Evolutionary conservation across 2,888 invertebrate species (phyloP), one percentile per base, ranked within the genome.

Genomic region (Adineta ricciae): DNA sequence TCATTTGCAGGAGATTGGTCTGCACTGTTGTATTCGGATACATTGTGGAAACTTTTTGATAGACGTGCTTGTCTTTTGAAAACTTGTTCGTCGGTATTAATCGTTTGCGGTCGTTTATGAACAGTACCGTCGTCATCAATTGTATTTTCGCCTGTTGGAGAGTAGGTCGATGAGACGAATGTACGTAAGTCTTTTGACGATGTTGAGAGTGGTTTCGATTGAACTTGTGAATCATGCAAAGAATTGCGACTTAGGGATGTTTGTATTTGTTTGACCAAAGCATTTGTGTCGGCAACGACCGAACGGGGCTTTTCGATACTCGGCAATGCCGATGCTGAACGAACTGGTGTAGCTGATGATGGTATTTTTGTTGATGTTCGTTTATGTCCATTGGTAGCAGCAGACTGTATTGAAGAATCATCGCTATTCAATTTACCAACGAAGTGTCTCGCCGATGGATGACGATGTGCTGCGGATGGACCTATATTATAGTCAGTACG

Each of bases 21-120:
- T 24, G 41, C n/a, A 41, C 41, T 41, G n/a, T 78, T 38, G 41
- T 78, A 78, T 38, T 78, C 78, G 7, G 78, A 78, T 24, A 78
- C 78, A 78, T 78, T 78, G 41, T 78, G 78, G n/a, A 78, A 78
- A 78, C 78, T 78, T 41, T 41, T 38, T 41, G 78, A 78, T 78
- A 78, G 41, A n/a, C 78, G 38, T 78, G 38, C 41, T 41, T 78
- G 78, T 41, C 78, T 1, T 78, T 78, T 78, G 41, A 78, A 38
- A 24, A 32, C 11, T 78, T 78, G 78, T 2, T 78, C 78, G n/a
- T 41, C 78, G 5, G 2, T 2, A 41, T 41, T 41, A 78, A 7
- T 73, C 21, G 9, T 78, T 32, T 32, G 64, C 32, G 9, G 64
- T 41, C 78, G 16, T 78, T 41, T 7, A 78, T 78, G 78, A 38